Base-by-base conservation (phyloP, 2,797 vertebrate species). In the Acrossocheilus wenchowensis region DNA sequence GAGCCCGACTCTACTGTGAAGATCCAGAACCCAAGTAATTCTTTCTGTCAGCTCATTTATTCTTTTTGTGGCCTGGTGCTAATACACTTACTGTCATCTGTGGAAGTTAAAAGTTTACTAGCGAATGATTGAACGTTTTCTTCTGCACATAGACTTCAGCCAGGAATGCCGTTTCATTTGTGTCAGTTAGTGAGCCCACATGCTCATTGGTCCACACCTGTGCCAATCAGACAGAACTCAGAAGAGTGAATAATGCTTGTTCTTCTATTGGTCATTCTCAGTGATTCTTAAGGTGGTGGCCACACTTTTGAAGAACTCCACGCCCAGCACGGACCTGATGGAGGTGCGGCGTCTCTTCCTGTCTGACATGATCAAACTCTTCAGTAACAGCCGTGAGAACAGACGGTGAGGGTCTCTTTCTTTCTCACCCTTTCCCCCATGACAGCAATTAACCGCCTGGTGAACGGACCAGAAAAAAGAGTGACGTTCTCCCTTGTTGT, bases 261-360 rank as follows among this genome's bases (percentile, higher is more conserved):
- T 14, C 21, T 41, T 75, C 39, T 57, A 1, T 88, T 39, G 30
- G 84, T 93, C 64, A 89, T 52, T 92, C 90, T 82, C 93, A 99
- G 98, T 99, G 98, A 99, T 99, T 93, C 94, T 99, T 85, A 99
- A 99, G 93, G 98, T 99, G 83, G 98, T 99, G 89, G 98, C 98
- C 87, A 99, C 98, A 0, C 95, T 99, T 88, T 92, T 99, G 93
- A 99, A 99, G 94, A 99, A 96, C 92, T 99, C 98, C 26, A 92
- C 96, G 0, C 97, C 98, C 83, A 98, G 98, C 45, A 91, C 95
- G 9, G 98, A 99, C 89, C 95, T 99, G 91, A 99, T 99, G 98
- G 98, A 99, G 94, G 98, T 99, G 87, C 96, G 98, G 52, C 97
- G 98, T 82, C 96, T 99, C 88, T 99, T 99, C 94, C 96, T 99